Conservation (phyloP, 2,888 invertebrate species). For the Campopleginae sp. region DNA sequence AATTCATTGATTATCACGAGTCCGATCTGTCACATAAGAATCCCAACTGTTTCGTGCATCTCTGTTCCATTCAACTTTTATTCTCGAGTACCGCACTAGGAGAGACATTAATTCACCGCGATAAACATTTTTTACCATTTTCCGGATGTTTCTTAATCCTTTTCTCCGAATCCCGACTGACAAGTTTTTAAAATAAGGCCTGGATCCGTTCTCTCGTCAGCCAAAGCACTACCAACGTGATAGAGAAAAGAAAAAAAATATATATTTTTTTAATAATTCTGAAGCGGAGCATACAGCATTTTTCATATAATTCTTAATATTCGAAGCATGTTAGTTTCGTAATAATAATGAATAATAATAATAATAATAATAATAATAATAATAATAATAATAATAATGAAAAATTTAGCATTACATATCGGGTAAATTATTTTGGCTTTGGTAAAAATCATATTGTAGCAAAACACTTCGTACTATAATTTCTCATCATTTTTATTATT, state of each 20-base stretch:
- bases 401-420: constrained; percentile 62
- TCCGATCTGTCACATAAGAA: constrained; percentile 39
- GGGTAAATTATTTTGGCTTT: constrained; percentile 69
- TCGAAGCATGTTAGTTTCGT: constrained; percentile 65
- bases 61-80: background rate
- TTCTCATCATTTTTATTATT: constrained; percentile 20
- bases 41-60: constrained; percentile 20
- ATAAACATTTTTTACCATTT: constrained; percentile 17
- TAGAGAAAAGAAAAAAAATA: constrained; percentile 46
- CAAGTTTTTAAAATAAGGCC: constrained; percentile 53
- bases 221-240: constrained; percentile 51
- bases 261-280: constrained; percentile 44
- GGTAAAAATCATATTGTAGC: constrained; percentile 67
- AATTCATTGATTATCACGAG: constrained; percentile 35
- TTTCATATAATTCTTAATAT: constrained; percentile 48
- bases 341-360: background rate
- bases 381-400: constrained; percentile 29
- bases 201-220: constrained; percentile 18
- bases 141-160: constrained; percentile 27
- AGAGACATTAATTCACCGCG: constrained; percentile 8
- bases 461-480: constrained; percentile 5
- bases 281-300: constrained; percentile 62
- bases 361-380: constrained; percentile 37
- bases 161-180: constrained; percentile 43
- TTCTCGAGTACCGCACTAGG: background rate